Evolutionary conservation across 2,113 vertebrate genomes (phyloP), one percentile per base, ranked within the genome.

Genomic region (Takifugu flavidus): DNA sequence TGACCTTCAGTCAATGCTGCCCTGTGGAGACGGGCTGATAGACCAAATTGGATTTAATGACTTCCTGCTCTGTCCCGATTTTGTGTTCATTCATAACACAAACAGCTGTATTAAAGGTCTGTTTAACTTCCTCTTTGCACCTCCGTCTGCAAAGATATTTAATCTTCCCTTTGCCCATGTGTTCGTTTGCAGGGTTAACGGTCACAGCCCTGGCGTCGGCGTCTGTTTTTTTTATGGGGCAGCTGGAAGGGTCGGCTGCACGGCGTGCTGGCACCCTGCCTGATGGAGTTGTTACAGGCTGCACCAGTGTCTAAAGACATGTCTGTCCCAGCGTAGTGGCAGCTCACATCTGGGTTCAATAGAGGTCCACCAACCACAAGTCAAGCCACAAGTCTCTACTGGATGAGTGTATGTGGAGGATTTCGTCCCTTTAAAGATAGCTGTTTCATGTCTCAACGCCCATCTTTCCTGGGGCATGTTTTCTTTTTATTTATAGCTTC

Each of bases 181-280:
- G 69, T 56, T 71, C 43, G 4, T 72, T 75, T 84, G 68, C 70
- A 70, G 78, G 72, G 68, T 86, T 82, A 75, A 72, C 53, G 59
- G 56, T 68, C 62, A 44, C 15, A 13, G 61, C 39, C 7, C 10
- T 77, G 74, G 77, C 65, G 58, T 74, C 81, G 52, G 74, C 63
- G 55, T 70, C 66, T 83, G 70, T 82, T 73, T 83, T 87, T n/a
- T 53, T 86, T 78, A 77, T 77, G 66, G 49, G 74, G 78, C 74
- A 80, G 75, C 81, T 75, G 82, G 62, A 73, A 44, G 58, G 64
- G 73, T 67, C 45, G 61, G 61, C 75, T 62, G 62, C 68, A 65
- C 62, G 77, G 51, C 58, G n/a, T 47, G 80, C 65, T 81, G 83
- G 79, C 76, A 11, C 27, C 1, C 45, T 20, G 68, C 77, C 76